Conservation (phyloP, 2,113 vertebrate species). For the Datnioides undecimradiatus region DNA sequence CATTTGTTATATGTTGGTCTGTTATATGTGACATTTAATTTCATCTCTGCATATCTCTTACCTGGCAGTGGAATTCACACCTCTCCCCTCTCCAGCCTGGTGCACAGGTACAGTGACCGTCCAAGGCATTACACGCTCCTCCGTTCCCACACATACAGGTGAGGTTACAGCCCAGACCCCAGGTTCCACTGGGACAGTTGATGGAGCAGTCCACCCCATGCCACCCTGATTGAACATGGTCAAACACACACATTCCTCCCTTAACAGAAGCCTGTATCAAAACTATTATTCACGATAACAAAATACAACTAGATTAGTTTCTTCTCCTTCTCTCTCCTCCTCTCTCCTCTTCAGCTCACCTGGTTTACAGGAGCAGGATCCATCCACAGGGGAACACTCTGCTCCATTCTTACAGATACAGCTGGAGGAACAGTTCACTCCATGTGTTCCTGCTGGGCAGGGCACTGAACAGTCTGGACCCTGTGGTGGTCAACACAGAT, state of each 20-base stretch:
- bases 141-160: conserved; percentile 92
- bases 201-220: conserved; percentile 97
- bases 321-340: neutral
- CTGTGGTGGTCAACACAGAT: conserved; percentile 71
- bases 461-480: conserved; percentile 87
- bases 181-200: conserved; percentile 93
- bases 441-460: conserved; percentile 88
- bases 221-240: conserved; percentile 88
- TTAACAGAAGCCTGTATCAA: neutral
- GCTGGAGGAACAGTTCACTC: conserved; percentile 90
- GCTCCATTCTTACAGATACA: conserved; percentile 93
- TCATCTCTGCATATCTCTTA: no score
- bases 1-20: no score
- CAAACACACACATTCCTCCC: neutral
- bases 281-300: neutral
- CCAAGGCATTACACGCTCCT: conserved; percentile 90
- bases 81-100: conserved; percentile 92
- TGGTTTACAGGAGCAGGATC: conserved; percentile 93
- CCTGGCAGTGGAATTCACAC: conserved; percentile 93
- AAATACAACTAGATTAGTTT: no score
- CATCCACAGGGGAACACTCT: conserved; percentile 92
- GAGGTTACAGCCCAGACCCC: conserved; percentile 94
- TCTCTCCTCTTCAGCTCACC: conserved; percentile 81
- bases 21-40: no score
- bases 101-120: conserved; percentile 92